These are phyloP conservation scores for Eueides isabella DNA, from an alignment of 1,140 invertebrate genomes.

Conservation along the genomic window DNA sequence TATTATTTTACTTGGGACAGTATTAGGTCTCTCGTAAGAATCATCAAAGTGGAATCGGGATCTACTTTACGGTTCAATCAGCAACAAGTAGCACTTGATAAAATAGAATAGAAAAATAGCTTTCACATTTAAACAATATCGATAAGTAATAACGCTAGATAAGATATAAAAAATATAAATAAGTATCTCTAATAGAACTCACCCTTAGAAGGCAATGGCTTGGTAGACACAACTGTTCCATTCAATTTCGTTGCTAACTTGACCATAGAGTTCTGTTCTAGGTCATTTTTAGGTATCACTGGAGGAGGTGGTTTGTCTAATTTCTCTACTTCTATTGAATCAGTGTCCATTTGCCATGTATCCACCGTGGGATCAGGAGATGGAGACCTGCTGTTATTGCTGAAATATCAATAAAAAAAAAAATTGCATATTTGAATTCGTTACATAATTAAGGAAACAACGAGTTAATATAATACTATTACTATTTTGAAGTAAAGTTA, in stretches of 20 bases:
- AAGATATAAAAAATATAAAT: neutral
- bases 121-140: too few species aligned
- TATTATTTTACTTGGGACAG: too few species aligned
- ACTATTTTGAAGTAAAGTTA: too few species aligned
- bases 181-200: neutral
- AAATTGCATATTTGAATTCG: too few species aligned
- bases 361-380: constrained; percentile 55
- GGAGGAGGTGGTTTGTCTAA: constrained; percentile 43
- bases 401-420: constrained; percentile 39
- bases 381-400: constrained; percentile 60
- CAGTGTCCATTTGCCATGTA: constrained; percentile 68
- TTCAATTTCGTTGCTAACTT: constrained; percentile 60
- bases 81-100: too few species aligned
- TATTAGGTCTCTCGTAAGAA: too few species aligned
- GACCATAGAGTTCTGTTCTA: constrained; percentile 48
- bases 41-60: too few species aligned
- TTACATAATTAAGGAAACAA: too few species aligned
- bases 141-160: too few species aligned
- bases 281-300: constrained; percentile 40
- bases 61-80: too few species aligned
- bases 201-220: constrained; percentile 61
- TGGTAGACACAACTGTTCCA: constrained; percentile 58
- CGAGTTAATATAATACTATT: too few species aligned
- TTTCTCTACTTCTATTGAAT: constrained; percentile 50
- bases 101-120: too few species aligned